Base-by-base conservation (phyloP, 1,140 invertebrate genomes). In the Tetramorium parvispinum region DNA sequence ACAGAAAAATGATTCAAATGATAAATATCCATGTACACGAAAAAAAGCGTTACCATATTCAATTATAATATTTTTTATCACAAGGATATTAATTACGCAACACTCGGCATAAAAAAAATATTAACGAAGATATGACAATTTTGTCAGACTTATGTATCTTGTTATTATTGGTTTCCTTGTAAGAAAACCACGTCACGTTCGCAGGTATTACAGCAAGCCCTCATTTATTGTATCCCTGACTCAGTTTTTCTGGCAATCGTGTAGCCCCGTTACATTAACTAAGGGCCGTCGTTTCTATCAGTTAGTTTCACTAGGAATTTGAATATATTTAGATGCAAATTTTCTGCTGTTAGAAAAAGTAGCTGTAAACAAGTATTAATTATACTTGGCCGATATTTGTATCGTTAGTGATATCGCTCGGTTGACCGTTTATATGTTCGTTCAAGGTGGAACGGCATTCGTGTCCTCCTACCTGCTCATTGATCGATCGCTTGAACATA, bases 191-290 rank as follows among this genome's bases (percentile, higher is more conserved):
- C 24, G 16, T 73, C 68, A 83, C 40, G 53, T 83, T 75, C 10
- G 4, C 66, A 68, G 32, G 8, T 68, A 79, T 79, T 51, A 51
- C 66, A 40, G 8, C 53, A 75, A n/a, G 18, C 66, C 68, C 53
- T 8, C 43, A 83, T 75, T 63, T 83, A 59, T 73, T 59, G 66
- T 75, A 83, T 83, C 68, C 79, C 66, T 83, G 79, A 83, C 79
- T 83, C n/a, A 32, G 68, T 83, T 83, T 83, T 51, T 21, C 49
- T 49, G 63, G 5, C 32, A 13, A 16, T 24, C 16, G 37, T 71
- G 49, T 70, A 55, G 32, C 21, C 55, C 55, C 16, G 21, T 77
- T 59, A 24, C 40, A 43, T 73, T 66, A 82, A 66, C 37, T 37
- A 75, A 59, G 53, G 32, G 71, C 13, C 32, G 16, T 43, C 13